phyloP scores from a whole-genome alignment of 2,113 vertebrate species.

The Takifugu flavidus region DNA sequence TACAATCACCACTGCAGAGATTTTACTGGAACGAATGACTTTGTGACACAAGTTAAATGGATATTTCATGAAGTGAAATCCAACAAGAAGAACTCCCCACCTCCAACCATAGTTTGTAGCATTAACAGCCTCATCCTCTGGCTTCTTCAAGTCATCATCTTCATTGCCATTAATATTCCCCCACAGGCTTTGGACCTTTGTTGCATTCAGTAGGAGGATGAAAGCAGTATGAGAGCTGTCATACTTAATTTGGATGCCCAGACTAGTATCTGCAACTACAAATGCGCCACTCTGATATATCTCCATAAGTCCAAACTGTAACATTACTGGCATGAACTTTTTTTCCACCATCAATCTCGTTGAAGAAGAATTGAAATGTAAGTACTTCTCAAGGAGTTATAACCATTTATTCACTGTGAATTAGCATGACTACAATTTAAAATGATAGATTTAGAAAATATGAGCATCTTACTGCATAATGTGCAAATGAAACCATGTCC shows the following conservation, averaged over 20 bases:
- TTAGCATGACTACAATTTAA: too few relatives aligned
- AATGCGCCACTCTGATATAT: constrained; percentile 20
- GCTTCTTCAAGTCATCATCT: constrained; percentile 23
- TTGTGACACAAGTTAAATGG: constrained; percentile 51
- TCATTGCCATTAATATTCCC: constrained; percentile 27
- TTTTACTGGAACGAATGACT: constrained; percentile 21
- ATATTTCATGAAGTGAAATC: constrained; percentile 20
- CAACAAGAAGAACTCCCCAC: constrained; percentile 5
- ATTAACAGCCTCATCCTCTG: background rate
- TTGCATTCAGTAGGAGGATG: constrained; percentile 8
- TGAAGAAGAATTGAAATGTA: background rate
- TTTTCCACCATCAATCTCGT: constrained; percentile 27
- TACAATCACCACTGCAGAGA: constrained; percentile 54
- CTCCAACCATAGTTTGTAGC: constrained; percentile 14
- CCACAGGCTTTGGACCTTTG: constrained; percentile 23
- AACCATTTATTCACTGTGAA: too few relatives aligned
- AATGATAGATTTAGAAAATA: too few relatives aligned
- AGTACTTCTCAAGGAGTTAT: too few relatives aligned
- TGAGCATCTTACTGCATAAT: too few relatives aligned
- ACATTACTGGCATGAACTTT: constrained; percentile 6
- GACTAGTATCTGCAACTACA: constrained; percentile 15
- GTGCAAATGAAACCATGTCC: background rate
- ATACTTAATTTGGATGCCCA: constrained; percentile 31
- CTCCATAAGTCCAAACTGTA: constrained; percentile 5
- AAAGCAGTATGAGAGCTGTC: constrained; percentile 16